phyloP scores from a whole-genome alignment of 1,140 invertebrate genomes.

The Lordiphosa stackelbergi region DNA sequence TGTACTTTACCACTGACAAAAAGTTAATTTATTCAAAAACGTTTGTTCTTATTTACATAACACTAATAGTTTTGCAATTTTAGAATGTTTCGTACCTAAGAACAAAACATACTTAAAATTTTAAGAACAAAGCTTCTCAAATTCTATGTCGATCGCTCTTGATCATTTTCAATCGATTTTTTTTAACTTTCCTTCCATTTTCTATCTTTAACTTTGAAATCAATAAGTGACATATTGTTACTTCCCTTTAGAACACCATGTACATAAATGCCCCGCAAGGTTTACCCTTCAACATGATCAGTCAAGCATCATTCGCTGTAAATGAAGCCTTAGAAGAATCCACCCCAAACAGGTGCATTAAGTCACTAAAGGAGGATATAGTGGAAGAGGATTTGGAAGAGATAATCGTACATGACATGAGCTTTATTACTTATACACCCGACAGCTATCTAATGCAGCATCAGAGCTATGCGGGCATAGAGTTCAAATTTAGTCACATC shows the following conservation, averaged over 20 bases:
- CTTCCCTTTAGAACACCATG: neutral
- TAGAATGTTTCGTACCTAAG: too few species aligned
- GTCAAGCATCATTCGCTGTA: neutral
- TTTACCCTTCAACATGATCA: neutral
- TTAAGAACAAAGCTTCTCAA: too few species aligned
- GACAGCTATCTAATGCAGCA: slow-evolving; percentile 30
- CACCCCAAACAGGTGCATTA: neutral
- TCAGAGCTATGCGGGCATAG: slow-evolving; percentile 29
- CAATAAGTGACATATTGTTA: neutral
- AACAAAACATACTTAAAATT: too few species aligned
- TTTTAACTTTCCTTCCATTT: neutral
- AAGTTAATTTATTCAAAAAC: too few species aligned
- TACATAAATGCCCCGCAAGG: slow-evolving; percentile 18
- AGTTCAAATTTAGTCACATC: slow-evolving; percentile 23
- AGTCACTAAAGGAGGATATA: slow-evolving; percentile 1
- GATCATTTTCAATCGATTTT: slow-evolving; percentile 2
- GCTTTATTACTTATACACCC: slow-evolving; percentile 27
- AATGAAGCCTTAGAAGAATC: neutral
- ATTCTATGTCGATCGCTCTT: too few species aligned
- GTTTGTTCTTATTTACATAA: too few species aligned
- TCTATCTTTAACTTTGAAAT: neutral
- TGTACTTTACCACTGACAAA: too few species aligned
- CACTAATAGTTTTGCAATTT: too few species aligned
- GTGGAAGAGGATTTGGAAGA: slow-evolving; percentile 26
- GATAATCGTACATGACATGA: slow-evolving; percentile 10